Conservation (phyloP, 1,140 invertebrate species). For the Heliconius congener region DNA sequence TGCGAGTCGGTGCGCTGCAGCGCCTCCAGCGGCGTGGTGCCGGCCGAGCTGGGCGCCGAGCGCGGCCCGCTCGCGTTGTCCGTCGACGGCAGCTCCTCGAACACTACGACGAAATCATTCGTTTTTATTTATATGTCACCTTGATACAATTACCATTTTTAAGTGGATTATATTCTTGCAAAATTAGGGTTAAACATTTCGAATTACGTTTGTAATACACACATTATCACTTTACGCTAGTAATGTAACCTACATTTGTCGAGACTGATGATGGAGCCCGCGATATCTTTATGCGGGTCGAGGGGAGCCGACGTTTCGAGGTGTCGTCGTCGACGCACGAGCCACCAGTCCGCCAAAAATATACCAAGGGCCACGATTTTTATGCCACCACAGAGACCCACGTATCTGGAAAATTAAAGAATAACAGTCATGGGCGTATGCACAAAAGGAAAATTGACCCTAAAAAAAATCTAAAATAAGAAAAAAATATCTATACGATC, state of each 20-base stretch:
- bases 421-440: no score
- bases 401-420: conserved; percentile 84
- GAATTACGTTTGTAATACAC: no score
- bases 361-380: conserved; percentile 93
- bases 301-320: conserved; percentile 87
- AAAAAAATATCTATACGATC: no score
- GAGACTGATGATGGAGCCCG: conserved; percentile 92
- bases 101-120: conserved; percentile 76
- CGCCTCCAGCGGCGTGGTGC: conserved; percentile 71
- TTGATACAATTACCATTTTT: no score
- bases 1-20: conserved; percentile 75
- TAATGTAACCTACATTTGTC: conserved; percentile 87
- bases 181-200: no score
- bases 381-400: conserved; percentile 94
- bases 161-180: no score
- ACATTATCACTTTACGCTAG: background rate
- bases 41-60: conserved; percentile 70
- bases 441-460: no score
- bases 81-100: conserved; percentile 84
- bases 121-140: no score
- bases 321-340: conserved; percentile 89
- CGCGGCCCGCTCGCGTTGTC: conserved; percentile 78
- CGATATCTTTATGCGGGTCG: conserved; percentile 89
- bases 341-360: conserved; percentile 94
- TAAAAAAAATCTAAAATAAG: no score